These are phyloP conservation scores for Mylabris sibirica DNA, from an alignment of 2,888 invertebrate genomes.

Conservation along the genomic window DNA sequence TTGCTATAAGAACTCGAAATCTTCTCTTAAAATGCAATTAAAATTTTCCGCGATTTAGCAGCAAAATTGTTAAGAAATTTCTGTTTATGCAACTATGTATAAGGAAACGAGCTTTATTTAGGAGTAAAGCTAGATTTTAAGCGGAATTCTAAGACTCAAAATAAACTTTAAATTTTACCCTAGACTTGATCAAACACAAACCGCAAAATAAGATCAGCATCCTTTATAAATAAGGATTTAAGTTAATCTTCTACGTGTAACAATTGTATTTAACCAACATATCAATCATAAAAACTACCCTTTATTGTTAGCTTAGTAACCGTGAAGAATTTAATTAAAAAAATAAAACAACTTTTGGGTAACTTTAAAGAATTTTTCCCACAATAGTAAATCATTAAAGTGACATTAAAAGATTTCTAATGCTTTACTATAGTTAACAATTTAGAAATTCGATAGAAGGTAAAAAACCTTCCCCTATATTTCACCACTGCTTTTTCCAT, in stretches of 20 bases:
- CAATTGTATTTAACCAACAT: slow-evolving; percentile 39
- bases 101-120: no score
- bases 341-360: not conserved
- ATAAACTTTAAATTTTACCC: no score
- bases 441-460: not conserved
- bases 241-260: slow-evolving; percentile 10
- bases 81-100: no score
- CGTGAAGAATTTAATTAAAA: slow-evolving; percentile 20
- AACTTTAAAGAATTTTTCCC: not conserved
- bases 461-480: slow-evolving; percentile 13
- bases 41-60: no score
- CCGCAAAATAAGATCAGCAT: not conserved
- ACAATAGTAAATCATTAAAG: not conserved
- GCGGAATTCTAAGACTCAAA: no score
- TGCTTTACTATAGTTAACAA: not conserved
- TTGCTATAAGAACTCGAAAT: no score
- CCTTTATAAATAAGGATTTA: not conserved
- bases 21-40: no score
- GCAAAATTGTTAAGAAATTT: no score
- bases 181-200: slow-evolving; percentile 22
- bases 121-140: no score
- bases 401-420: not conserved
- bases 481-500: slow-evolving; percentile 24
- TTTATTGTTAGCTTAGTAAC: slow-evolving; percentile 24
- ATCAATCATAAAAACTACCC: slow-evolving; percentile 21